Evolutionary conservation across 1,140 invertebrate species (phyloP), one percentile per base, ranked within the genome.

Genomic region (Orius laevigatus): DNA sequence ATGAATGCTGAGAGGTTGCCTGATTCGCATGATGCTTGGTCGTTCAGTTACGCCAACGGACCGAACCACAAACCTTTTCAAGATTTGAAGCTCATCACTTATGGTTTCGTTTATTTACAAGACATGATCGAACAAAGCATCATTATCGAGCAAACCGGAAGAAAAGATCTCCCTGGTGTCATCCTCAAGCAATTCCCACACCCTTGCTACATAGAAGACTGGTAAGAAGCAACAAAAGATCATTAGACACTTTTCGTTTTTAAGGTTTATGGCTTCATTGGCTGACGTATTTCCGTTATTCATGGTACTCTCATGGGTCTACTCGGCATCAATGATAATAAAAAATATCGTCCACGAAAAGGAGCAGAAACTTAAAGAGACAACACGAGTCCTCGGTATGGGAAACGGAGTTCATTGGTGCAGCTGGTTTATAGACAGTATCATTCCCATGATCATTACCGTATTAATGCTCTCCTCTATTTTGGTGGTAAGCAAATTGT

Each of bases 301-400:
- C 52, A 73, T 78, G 70, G 64, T 73, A 0, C 54, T 78, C 3
- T 65, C 71, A 2, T 78, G 76, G 74, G 67, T 72, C 0, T 72
- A 70, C 50, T 68, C 73, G 11, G 68, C 70, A 8, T 63, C 75
- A 0, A 73, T 80, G 68, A 66, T 79, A 5, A 67, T 78, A 18
- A 81, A 79, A 58, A 70, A 68, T 34, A 73, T 82, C 53, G 78
- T 81, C 11, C 66, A 72, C 53, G 78, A 81, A 59, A 81, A 81
- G 59, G 78, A 81, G 56, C 57, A 64, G 49, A 62, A 66, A 19
- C 59, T 77, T 16, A 74, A 72, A 54, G 74, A 77, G 59, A 69
- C 72, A 1, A 75, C 77, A 73, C 67, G 66, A 59, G 69, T 74
- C 2, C 75, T 78, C 71, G 75, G 76, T 6, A 59, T 78, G 4